Evolutionary conservation across 2,888 invertebrate genomes (phyloP), one percentile per base, ranked within the genome.

Genomic region (Plebejus melissa): DNA sequence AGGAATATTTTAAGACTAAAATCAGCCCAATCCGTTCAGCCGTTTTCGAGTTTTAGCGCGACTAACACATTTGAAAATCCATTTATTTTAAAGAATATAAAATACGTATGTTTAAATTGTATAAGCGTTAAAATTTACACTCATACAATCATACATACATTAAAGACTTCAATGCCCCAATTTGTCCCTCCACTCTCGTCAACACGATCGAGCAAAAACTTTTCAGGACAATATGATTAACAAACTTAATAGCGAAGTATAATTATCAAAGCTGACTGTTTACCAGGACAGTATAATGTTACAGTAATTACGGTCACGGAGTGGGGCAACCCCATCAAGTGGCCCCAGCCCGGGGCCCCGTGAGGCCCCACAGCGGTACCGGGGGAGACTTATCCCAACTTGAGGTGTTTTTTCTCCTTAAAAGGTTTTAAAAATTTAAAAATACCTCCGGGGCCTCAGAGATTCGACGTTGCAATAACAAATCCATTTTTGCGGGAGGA

Each of bases 301-400:
- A 36, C 32, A 71, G 28, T 71, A 50, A 60, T 71, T 71, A 71
- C 38, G 22, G 41, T 46, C 28, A 22, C 46, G 60, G 60, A 28
- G 9, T 60, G 60, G 28, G n/a, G 38, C 5, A 46, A 46, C 69
- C 16, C 32, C 69, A 38, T 69, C 32, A 69, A 28, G 22, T 60
- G 60, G 28, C 11, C 16, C 11, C 28, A 9, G 11, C 82, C 60
- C 22, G 28, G 28, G 60, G 9, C 9, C 22, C 57, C n/a, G 57
- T n/a, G 57, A n/a, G 16, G 57, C 57, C 57, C 57, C n/a, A 36
- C 69, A 46, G 78, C 79, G 81, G 82, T 81, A 75, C 82, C 85
- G 85, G 83, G 84, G 84, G 79, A 81, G 80, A 84, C 85, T 90
- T 87, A 90, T 87, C 88, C 84, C 88, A 87, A 88, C 88, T 89